Base-by-base conservation (phyloP, 2,113 vertebrate species). In the Leiothrix lutea region DNA sequence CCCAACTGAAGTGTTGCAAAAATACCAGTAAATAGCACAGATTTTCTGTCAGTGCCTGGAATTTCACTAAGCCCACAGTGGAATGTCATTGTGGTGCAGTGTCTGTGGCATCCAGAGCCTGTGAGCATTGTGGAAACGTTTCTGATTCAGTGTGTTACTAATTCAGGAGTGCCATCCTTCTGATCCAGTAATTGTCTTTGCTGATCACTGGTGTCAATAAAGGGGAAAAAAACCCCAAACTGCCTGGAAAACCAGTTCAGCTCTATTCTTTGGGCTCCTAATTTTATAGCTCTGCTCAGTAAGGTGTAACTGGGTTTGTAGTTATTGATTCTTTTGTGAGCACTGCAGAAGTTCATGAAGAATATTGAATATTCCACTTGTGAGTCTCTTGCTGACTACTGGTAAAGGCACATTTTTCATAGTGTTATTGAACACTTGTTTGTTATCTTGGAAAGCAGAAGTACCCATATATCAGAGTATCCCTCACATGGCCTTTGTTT, bases 151-250 rank as follows among this genome's bases (percentile, higher is more conserved):
- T 51, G 35, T 47, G 33, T 35, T 66, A 42, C 23, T 38, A 23
- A 36, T 42, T 62, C 35, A 26, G n/a, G 20, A 89, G 36, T 71
- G 45, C 15, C n/a, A 51, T 23, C 36, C 36, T 38, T 38, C 36
- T 38, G 36, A 38, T 38, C 10, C 36, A 38, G 36, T 38, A 38
- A 33, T 14, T 42, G 25, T 22, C 45, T 82, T 75, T 69, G 79
- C 53, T 80, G 91, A 60, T 51, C 44, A 51, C 20, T 25, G 36
- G 5, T 42, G 31, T 28, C 45, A 48, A 36, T 36, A 69, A 50
- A 4, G 24, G 11, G 0, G 23, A 62, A 60, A 14, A 53, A 11
- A 12, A 0, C 1, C 6, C 6, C 7, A 33, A 15, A 38, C 23
- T 42, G 26, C 14, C 35, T 69, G 71, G n/a, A 67, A 93, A 86